A percentile compares a stretch with the other conserved stretches of the same genome.
phyloP scores from a whole-genome alignment of 2,113 vertebrate species.

The Datnioides undecimradiatus region DNA sequence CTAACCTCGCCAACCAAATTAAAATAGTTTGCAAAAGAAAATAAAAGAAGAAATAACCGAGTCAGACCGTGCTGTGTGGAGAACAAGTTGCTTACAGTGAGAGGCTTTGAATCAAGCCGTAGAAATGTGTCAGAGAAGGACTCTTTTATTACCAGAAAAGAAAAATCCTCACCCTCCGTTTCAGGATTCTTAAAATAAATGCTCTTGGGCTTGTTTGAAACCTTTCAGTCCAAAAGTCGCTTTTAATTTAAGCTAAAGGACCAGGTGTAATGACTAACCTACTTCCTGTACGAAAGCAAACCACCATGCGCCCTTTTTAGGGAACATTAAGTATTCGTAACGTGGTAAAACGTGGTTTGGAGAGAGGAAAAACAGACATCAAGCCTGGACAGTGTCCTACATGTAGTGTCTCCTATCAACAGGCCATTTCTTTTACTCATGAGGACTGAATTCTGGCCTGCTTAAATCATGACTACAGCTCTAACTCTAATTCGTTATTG shows the following conservation, averaged over 20 bases:
- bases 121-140: not conserved
- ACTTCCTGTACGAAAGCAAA: not conserved
- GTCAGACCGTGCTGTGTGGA: not conserved
- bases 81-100: constrained; percentile 13
- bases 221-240: not conserved
- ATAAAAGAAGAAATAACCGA: constrained; percentile 31
- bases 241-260: not conserved
- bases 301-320: not conserved
- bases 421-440: not conserved
- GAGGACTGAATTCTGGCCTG: not conserved
- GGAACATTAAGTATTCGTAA: not conserved
- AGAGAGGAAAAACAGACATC: not conserved
- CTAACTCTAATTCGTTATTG: no score
- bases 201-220: not conserved
- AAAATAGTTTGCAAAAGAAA: no score
- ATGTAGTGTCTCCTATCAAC: not conserved
- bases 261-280: not conserved
- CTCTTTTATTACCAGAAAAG: not conserved
- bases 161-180: not conserved
- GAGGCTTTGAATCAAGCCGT: constrained; percentile 24
- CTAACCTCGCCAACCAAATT: no score
- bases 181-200: not conserved
- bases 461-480: not conserved
- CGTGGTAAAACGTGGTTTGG: not conserved
- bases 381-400: not conserved